A percentile compares a stretch with the other conserved stretches of the same genome.
Conservation (phyloP, 2,888 invertebrate species). For the Gnatocerus cornutus region DNA sequence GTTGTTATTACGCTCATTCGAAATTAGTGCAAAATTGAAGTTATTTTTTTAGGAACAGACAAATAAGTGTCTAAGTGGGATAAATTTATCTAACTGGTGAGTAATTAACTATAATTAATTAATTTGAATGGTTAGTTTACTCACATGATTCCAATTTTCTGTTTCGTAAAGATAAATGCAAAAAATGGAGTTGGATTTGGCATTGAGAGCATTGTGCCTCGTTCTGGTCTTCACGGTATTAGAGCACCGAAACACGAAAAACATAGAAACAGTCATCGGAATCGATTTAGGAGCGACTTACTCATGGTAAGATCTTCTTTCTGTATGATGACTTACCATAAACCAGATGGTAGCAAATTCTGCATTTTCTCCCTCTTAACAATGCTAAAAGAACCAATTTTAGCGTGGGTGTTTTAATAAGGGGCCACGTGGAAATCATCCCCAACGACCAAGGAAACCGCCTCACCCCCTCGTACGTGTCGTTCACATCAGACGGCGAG, state of each 20-base stretch:
- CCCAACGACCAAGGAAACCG: constrained; percentile 99
- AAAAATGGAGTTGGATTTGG: constrained; percentile 76
- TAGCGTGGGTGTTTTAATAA: constrained; percentile 96
- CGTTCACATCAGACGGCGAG: constrained; percentile 96
- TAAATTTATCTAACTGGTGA: constrained; percentile 8
- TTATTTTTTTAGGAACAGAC: too few species aligned
- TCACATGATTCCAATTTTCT: too few species aligned
- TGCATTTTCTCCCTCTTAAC: too few species aligned
- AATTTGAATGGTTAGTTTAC: not conserved
- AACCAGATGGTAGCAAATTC: too few species aligned
- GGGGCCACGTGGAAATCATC: constrained; percentile 98
- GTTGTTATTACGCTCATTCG: too few species aligned
- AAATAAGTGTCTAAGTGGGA: not conserved
- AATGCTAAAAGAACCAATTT: constrained; percentile 57
- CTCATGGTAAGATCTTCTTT: constrained; percentile 87
- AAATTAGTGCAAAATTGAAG: too few species aligned
- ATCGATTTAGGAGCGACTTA: constrained; percentile 99
- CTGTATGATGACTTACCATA: too few species aligned
- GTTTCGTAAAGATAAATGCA: too few species aligned
- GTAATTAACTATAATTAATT: not conserved
- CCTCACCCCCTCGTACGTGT: constrained; percentile 98
- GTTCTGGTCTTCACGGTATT: constrained; percentile 75
- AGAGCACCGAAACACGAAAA: constrained; percentile 89
- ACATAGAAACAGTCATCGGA: constrained; percentile 97
- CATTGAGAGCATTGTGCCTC: constrained; percentile 77